These are phyloP conservation scores for Caiman crocodilus DNA, from an alignment of 2,797 vertebrate species.

Conservation along the genomic window DNA sequence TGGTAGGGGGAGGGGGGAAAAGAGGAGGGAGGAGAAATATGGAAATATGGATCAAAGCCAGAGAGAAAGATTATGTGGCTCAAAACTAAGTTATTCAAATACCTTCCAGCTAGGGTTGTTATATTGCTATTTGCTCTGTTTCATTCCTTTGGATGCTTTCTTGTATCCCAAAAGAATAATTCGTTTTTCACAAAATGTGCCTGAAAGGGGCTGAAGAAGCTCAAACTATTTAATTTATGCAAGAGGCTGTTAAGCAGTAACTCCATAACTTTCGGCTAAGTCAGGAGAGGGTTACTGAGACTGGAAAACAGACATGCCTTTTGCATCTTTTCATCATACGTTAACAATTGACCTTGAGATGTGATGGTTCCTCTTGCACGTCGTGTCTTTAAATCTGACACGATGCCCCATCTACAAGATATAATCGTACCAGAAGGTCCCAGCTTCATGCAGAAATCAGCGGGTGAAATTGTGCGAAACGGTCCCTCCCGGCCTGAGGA, in stretches of 20 bases:
- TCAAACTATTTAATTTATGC: neutral
- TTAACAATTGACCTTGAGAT: neutral
- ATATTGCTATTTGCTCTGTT: neutral
- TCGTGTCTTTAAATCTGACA: neutral
- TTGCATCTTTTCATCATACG: rapidly evolving
- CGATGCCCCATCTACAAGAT: neutral
- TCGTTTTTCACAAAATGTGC: neutral
- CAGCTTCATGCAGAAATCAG: neutral
- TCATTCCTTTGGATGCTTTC: neutral
- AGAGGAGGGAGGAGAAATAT: neutral
- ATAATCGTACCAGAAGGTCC: neutral
- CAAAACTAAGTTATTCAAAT: neutral
- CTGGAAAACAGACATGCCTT: rapidly evolving
- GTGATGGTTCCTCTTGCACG: neutral
- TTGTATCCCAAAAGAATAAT: neutral
- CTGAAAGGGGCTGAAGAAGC: neutral
- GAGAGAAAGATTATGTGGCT: neutral
- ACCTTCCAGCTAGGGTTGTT: neutral
- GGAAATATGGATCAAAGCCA: neutral
- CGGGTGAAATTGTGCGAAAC: neutral
- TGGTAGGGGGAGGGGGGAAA: neutral
- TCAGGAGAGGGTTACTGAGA: rapidly evolving
- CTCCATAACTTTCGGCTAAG: rapidly evolving
- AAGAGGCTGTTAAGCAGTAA: neutral
- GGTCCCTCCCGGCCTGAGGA: neutral